Conservation (phyloP, 2,888 invertebrate genomes). For the Ormyrus rosae region DNA sequence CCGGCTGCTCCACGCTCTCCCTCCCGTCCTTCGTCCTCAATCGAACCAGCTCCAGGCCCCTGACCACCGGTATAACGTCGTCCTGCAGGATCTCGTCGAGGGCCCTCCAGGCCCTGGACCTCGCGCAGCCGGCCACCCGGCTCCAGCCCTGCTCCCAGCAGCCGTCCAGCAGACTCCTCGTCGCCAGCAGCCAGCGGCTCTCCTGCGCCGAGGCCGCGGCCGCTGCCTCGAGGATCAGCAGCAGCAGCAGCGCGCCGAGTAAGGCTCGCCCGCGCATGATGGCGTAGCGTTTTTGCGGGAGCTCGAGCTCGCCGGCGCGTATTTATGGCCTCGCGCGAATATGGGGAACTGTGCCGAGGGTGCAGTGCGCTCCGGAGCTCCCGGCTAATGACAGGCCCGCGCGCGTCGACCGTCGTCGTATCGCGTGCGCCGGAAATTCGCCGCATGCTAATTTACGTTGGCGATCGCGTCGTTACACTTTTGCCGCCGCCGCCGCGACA, state of each 20-base stretch:
- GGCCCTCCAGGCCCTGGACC: constrained; percentile 5
- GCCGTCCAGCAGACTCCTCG: constrained; percentile 4
- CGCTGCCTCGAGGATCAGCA: background rate
- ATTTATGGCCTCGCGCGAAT: constrained; percentile 30
- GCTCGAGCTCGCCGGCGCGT: background rate
- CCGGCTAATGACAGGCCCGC: background rate
- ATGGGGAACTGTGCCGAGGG: constrained; percentile 33
- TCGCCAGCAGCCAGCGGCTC: constrained; percentile 13
- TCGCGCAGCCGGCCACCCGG: constrained; percentile 31
- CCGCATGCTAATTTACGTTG: no score
- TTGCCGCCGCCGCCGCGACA: no score
- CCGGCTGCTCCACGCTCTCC: background rate
- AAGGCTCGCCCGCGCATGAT: constrained; percentile 15
- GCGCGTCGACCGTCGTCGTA: background rate
- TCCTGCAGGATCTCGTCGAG: constrained; percentile 42
- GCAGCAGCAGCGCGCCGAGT: background rate
- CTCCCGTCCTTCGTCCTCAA: background rate
- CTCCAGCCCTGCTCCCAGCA: constrained; percentile 17
- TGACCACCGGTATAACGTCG: constrained; percentile 40
- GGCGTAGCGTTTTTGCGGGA: background rate
- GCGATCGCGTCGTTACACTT: background rate
- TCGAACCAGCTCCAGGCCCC: constrained; percentile 40
- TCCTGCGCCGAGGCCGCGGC: background rate
- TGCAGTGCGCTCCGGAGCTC: background rate
- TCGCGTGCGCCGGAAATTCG: no score